These are phyloP conservation scores for Drosophila lacteicornis DNA, from an alignment of 1,140 invertebrate species.

Conservation along the genomic window DNA sequence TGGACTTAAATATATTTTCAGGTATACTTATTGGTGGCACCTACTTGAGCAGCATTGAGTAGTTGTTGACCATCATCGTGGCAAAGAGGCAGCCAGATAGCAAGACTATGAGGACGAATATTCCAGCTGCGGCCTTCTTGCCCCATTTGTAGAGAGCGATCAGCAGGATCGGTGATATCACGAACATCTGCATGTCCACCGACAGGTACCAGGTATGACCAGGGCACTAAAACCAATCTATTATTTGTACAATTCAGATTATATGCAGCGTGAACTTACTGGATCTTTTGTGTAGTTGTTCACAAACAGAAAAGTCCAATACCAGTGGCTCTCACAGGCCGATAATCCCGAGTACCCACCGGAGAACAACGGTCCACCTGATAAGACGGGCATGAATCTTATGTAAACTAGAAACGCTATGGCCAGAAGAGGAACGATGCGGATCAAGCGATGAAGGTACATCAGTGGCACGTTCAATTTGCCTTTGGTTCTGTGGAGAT, in stretches of 20 bases:
- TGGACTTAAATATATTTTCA: too few relatives aligned
- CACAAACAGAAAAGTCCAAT: constrained; percentile 50
- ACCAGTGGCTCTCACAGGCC: constrained; percentile 66
- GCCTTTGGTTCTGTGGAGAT: constrained; percentile 40
- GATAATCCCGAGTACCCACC: constrained; percentile 18
- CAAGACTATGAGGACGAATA: constrained; percentile 36
- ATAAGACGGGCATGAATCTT: constrained; percentile 16
- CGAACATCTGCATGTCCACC: constrained; percentile 93
- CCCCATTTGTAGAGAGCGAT: constrained; percentile 71
- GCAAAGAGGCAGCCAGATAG: constrained; percentile 50
- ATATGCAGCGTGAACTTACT: constrained; percentile 77
- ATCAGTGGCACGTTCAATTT: constrained; percentile 63
- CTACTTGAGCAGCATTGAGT: constrained; percentile 30
- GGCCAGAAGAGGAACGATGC: constrained; percentile 53
- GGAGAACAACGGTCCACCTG: constrained; percentile 35
- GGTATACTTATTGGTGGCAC: not conserved
- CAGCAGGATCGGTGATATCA: constrained; percentile 90
- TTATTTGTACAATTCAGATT: not conserved
- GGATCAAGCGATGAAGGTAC: constrained; percentile 62
- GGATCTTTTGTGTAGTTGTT: constrained; percentile 47
- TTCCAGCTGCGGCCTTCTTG: constrained; percentile 40
- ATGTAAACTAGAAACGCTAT: constrained; percentile 51
- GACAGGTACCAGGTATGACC: constrained; percentile 95
- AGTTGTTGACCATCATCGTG: constrained; percentile 48
- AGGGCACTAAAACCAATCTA: constrained; percentile 89